Conservation (phyloP, 2,888 invertebrate genomes). For the Ligdia adustata region DNA sequence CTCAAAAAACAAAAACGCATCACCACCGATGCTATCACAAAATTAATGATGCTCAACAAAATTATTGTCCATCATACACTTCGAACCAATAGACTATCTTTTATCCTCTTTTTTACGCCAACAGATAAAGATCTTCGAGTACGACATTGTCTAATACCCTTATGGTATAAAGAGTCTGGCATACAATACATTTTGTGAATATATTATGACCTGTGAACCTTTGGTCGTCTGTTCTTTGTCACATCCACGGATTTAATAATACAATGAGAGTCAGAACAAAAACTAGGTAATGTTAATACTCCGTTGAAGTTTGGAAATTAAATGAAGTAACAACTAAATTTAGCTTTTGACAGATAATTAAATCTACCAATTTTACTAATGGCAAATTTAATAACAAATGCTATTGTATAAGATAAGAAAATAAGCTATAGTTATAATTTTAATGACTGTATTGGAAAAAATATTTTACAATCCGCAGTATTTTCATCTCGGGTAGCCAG, state of each 20-base stretch:
- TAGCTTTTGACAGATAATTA: no score
- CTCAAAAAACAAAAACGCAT: constrained; percentile 47
- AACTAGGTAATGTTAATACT: no score
- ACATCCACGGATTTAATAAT: constrained; percentile 11
- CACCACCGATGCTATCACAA: constrained; percentile 61
- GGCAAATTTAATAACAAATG: no score
- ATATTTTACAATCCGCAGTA: no score
- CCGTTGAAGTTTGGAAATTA: no score
- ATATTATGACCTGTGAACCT: constrained; percentile 73
- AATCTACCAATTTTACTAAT: no score
- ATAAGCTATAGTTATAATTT: no score
- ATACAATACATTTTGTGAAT: constrained; percentile 79
- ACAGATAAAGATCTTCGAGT: constrained; percentile 59
- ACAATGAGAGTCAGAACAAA: no score
- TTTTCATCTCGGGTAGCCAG: no score
- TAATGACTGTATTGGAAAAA: no score
- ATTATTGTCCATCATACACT: constrained; percentile 61
- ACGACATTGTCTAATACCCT: constrained; percentile 68
- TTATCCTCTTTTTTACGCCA: constrained; percentile 50
- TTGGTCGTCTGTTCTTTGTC: constrained; percentile 46
- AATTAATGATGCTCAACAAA: constrained; percentile 73
- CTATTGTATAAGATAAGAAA: no score
- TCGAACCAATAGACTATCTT: constrained; percentile 50
- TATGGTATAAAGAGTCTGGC: constrained; percentile 26
- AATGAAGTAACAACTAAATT: no score